Base-by-base conservation (phyloP, 2,797 vertebrate genomes). In the Diglossa cyanea region DNA sequence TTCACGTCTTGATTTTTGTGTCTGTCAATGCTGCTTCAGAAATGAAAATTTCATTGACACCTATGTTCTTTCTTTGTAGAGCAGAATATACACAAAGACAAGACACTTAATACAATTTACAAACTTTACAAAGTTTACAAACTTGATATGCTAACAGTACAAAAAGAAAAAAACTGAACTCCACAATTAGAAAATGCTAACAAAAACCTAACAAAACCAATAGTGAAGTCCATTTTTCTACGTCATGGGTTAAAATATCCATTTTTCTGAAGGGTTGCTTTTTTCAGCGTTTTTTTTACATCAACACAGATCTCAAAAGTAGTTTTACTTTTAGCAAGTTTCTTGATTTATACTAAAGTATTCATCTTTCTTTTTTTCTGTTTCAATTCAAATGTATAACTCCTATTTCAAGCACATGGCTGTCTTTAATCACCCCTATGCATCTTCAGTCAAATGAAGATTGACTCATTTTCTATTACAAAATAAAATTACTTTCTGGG, bases 201-300 rank as follows among this genome's bases (percentile, higher is more conserved):
- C 10, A 17, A 68, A 88, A 35, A 1, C 2, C 4, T 39, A 57
- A 26, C 2, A 28, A 51, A 78, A 44, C 2, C 10, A 39, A 8
- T 13, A 45, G 2, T 18, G 40, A 65, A 73, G 7, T 31, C 45
- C 5, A 28, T 17, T 70, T 72, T 66, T 8, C 4, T 3, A 58
- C 6, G 28, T 17, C 30, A 30, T 44, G 31, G 20, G 10, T 84
- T 12, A 45, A 78, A 84, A 67, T 63, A 6, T 6, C 8, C 4
- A 35, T 18, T 63, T 6, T 60, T 48, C n/a, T 72, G 12, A 72
- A 58, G 10, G 3, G 2, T 0, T 72, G 4, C 0, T 51, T 67
- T 62, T 62, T 37, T 53, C 17, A 80, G 25, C 2, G 7, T 21
- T 55, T 55, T 55, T 33, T 72, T 72, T 28, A 70, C 12, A 31